Percentiles rank a stretch among this genome's conserved stretches.
Conservation (phyloP, 92 coral and sea anemone genomes). For the Montipora capitata region DNA sequence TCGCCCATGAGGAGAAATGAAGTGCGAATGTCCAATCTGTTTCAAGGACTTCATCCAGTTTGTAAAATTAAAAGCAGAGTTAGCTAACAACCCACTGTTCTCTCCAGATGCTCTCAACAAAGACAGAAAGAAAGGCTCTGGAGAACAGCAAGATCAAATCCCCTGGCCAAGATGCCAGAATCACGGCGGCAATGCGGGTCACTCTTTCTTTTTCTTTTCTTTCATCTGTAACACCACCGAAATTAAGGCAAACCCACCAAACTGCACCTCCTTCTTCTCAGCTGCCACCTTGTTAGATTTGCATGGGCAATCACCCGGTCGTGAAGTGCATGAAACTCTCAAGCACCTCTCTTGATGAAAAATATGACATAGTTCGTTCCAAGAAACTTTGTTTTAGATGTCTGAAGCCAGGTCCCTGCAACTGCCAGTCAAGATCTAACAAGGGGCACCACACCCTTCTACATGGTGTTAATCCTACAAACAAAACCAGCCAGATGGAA, state of each 20-base stretch:
- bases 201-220: constrained; percentile 8
- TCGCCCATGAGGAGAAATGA: constrained; percentile 41
- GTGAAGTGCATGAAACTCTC: constrained; percentile 27
- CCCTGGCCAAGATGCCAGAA: not conserved
- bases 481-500: not conserved
- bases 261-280: not conserved
- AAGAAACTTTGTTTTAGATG: constrained; percentile 55
- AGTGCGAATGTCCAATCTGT: constrained; percentile 31
- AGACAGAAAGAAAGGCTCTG: constrained; percentile 12
- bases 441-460: constrained; percentile 75
- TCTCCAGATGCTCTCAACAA: constrained; percentile 54
- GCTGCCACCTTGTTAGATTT: constrained; percentile 18
- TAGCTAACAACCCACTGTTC: constrained; percentile 60
- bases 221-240: constrained; percentile 8
- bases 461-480: constrained; percentile 60
- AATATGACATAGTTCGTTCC: constrained; percentile 21
- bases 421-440: constrained; percentile 35
- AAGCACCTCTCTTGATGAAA: constrained; percentile 1
- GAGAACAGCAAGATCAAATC: constrained; percentile 8
- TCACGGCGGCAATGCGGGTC: not conserved
- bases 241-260: not conserved
- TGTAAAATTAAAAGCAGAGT: constrained; percentile 59
- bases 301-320: constrained; percentile 26
- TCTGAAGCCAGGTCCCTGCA: constrained; percentile 21
- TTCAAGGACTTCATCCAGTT: constrained; percentile 53